These are phyloP conservation scores for Eucidaris tribuloides DNA, from an alignment of 35 echinoderm and acorn worm genomes.

Conservation along the genomic window DNA sequence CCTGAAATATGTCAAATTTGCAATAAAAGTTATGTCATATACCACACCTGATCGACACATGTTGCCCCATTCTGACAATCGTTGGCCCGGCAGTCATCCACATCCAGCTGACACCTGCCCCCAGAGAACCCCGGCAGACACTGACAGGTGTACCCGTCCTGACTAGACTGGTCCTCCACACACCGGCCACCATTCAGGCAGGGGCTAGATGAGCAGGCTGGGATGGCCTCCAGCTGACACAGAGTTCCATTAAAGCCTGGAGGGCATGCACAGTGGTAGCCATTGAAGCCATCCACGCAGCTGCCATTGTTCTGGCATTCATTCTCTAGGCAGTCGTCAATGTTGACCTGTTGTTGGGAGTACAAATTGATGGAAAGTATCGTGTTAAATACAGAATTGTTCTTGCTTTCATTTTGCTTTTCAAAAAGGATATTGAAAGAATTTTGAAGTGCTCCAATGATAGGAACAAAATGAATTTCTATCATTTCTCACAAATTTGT, in stretches of 20 bases:
- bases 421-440: too few relatives aligned
- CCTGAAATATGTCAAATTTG: too few relatives aligned
- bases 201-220: conserved; percentile 27
- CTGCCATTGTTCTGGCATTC: conserved; percentile 70
- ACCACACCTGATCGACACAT: conserved; percentile 35
- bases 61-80: conserved; percentile 40
- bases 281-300: conserved; percentile 36
- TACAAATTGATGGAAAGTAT: too few relatives aligned
- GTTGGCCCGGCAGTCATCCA: conserved; percentile 9
- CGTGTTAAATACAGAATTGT: too few relatives aligned
- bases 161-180: background rate
- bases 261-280: conserved; percentile 48
- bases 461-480: background rate
- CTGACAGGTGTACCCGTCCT: background rate
- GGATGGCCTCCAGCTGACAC: conserved; percentile 47
- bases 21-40: too few relatives aligned
- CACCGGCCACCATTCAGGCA: conserved; percentile 29
- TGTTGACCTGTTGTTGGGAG: conserved; percentile 10
- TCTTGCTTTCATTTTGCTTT: too few relatives aligned
- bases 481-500: background rate
- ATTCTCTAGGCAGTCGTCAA: conserved; percentile 41
- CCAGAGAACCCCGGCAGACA: conserved; percentile 25
- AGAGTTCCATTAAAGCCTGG: conserved; percentile 48
- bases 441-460: too few relatives aligned
- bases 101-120: background rate